Base-by-base conservation (phyloP, 2,888 invertebrate species). In the Philonicus albiceps region DNA sequence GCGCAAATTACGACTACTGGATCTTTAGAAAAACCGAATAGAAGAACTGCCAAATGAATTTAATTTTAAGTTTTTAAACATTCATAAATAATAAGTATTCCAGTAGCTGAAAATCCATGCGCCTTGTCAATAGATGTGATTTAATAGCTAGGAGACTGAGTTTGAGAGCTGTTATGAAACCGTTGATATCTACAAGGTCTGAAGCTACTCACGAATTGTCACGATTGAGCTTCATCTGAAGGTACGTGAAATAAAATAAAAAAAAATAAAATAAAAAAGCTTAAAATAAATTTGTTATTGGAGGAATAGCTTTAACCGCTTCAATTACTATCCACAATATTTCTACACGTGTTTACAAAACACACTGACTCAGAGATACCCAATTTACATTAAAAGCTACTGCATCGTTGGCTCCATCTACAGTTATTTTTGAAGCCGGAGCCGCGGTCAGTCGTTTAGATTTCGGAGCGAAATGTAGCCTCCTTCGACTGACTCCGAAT, bases 21-120 rank as follows among this genome's bases (percentile, higher is more conserved):
- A 99, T 93, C 94, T 99, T 90, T 99, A 99, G 93, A 99, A 99
- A 93, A 99, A 99, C 92, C 98, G 98, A 91, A 94, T 99, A 89
- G 99, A 99, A 92, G 94, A 96, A 87, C 93, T 99, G 89, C 99
- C 99, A 80, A 97, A 96, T 92, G 99, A 99, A 93, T 98, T 99
- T 90, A 98, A 98, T 92, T 94, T 99, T 88, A 98, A 98, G 93
- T 99, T 99, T 90, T 98, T 99, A 97, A 99, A 98, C 92, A 99
- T 99, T 93, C 99, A 99, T 92, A 99, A 99, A 2, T 98, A 99
- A 40, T 94, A 99, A 90, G 99, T 99, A 86, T 98, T 99, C 92
- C 99, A 99, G 93, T 98, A 96, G 94, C 94, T 98, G 89, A 98
- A 98, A 93, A 91, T 92, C 91, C 92, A 92, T 87, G 92, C 92